These are phyloP conservation scores for Campylomormyrus numenius DNA, from an alignment of 2,113 vertebrate species.

Conservation along the genomic window DNA sequence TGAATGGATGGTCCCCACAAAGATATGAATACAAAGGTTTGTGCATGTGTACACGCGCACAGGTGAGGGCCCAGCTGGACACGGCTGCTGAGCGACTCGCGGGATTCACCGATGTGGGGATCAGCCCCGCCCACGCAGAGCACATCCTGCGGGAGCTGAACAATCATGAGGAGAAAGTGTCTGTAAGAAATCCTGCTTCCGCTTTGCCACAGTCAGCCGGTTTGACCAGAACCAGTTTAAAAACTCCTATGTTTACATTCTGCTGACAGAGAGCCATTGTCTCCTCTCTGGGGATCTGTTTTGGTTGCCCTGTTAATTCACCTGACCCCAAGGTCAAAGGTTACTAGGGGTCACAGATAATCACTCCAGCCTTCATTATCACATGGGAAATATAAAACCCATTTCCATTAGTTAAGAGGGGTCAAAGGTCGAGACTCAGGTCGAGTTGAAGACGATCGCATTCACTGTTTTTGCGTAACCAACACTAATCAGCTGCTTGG, in stretches of 20 bases:
- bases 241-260: not conserved
- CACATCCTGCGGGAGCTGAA: constrained; percentile 79
- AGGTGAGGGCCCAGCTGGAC: constrained; percentile 78
- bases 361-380: not conserved
- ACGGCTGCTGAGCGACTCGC: constrained; percentile 68
- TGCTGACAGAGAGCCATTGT: not conserved
- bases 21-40: not conserved
- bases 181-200: constrained; percentile 59
- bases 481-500: not conserved
- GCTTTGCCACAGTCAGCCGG: not conserved
- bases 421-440: not conserved
- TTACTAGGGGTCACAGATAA: not conserved
- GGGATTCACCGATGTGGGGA: constrained; percentile 76
- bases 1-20: not conserved
- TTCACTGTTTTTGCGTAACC: not conserved
- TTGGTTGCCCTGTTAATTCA: not conserved
- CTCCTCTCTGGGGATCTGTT: not conserved
- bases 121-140: constrained; percentile 78
- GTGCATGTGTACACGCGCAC: constrained; percentile 15
- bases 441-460: not conserved
- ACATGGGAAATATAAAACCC: not conserved
- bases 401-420: not conserved
- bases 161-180: constrained; percentile 72
- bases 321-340: constrained; percentile 1
- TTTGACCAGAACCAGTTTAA: not conserved